Evolutionary conservation across 2,113 vertebrate species (phyloP), one percentile per base, ranked within the genome.

Genomic region (Ranitomeya imitator): DNA sequence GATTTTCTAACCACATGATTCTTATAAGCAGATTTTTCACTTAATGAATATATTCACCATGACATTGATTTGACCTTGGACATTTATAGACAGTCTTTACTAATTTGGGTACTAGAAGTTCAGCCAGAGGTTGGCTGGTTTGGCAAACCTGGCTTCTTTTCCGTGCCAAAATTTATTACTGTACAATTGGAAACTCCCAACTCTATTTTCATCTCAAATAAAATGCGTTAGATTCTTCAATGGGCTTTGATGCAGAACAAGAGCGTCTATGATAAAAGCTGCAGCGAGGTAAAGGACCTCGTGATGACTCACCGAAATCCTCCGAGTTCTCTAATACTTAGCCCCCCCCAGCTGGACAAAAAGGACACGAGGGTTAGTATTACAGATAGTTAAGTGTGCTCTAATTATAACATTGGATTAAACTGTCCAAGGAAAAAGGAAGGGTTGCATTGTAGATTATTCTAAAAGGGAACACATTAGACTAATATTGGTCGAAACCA

Each of bases 41-140:
- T 54, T 52, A 21, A 83, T 51, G 5, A n/a, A 23, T 60, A 37
- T 85, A 67, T 76, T 59, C 52, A 12, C 45, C 11, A 55, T 55
- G 0, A 79, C 93, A 94, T 94, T 95, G 90, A 90, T 54, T 91
- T 93, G 93, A 92, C 93, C 93, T 95, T 95, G 91, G 85, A 94
- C 93, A 94, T 94, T 94, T 95, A 60, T 73, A 94, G 93, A 79
- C 79, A 71, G 78, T 86, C 89, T 88, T 86, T 94, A 93, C 95
- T 92, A 94, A 92, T 92, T 93, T 91, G 88, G 83, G 90, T 91
- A 89, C 91, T 76, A 59, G 78, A 92, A 91, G 91, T 93, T 92
- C 91, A 85, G 92, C 92, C 93, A 94, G 93, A 95, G 93, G 94
- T 94, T 93, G 93, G 84, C n/a, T 19, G 87, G 65, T 88, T 94